phyloP scores from a whole-genome alignment of 2,888 invertebrate species.

The Patella depressa region DNA sequence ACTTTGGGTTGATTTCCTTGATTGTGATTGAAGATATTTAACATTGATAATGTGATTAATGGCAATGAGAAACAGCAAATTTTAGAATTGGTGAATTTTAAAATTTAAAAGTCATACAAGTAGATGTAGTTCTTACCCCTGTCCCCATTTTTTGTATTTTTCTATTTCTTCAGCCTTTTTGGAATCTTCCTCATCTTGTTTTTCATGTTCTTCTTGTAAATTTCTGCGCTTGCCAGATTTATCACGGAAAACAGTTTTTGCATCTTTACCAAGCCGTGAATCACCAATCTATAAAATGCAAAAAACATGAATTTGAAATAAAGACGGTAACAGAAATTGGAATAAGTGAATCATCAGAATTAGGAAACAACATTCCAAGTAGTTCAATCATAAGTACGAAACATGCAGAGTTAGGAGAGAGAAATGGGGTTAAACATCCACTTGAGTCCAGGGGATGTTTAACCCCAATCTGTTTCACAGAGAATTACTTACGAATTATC shows the following conservation, averaged over 20 bases:
- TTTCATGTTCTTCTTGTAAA: conserved; percentile 79
- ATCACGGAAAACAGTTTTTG: conserved; percentile 81
- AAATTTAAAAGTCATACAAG: background rate
- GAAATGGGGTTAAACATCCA: no score
- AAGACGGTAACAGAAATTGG: no score
- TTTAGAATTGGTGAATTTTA: background rate
- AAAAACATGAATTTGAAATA: background rate
- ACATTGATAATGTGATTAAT: no score
- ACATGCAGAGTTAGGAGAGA: no score
- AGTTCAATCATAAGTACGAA: no score
- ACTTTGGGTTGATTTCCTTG: background rate
- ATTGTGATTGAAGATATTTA: no score
- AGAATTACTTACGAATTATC: no score
- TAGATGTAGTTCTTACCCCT: conserved; percentile 56
- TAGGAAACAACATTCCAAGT: no score
- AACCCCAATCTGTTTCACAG: no score
- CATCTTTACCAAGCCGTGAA: conserved; percentile 81
- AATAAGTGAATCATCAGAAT: no score
- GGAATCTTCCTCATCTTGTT: conserved; percentile 79
- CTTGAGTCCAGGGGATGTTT: no score
- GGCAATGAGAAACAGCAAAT: background rate
- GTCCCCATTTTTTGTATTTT: conserved; percentile 67
- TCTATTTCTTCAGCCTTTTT: conserved; percentile 67
- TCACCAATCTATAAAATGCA: conserved; percentile 76
- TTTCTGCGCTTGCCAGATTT: conserved; percentile 79